Conservation (phyloP, 1,140 invertebrate genomes). For the Brachionus calyciflorus region DNA sequence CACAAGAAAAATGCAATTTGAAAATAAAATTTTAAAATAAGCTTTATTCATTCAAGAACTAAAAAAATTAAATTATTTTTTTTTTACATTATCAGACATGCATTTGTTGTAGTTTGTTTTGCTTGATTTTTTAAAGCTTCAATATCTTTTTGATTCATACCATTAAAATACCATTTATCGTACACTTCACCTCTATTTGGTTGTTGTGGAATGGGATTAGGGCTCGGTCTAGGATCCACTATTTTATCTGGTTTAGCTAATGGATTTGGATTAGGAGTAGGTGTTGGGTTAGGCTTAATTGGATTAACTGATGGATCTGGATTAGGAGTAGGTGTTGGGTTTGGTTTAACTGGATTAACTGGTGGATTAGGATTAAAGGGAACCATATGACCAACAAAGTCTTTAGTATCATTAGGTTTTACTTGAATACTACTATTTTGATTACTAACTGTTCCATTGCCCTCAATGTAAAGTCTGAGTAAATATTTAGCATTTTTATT, state of each 20-base stretch:
- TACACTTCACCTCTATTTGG: slow-evolving; percentile 4
- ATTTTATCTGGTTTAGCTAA: too few relatives aligned
- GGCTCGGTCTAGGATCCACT: background rate
- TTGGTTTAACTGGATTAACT: background rate
- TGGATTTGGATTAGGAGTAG: background rate
- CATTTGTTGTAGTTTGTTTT: background rate
- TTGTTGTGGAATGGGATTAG: background rate
- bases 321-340: background rate
- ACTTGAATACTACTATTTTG: background rate
- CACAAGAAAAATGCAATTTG: too few relatives aligned
- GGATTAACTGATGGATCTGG: background rate
- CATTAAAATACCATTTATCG: slow-evolving; percentile 28
- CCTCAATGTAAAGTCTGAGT: slow-evolving; percentile 23
- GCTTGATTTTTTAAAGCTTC: background rate
- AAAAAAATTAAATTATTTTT: background rate
- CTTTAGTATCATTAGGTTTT: background rate
- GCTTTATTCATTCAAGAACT: too few relatives aligned
- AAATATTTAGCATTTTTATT: background rate
- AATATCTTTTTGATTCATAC: slow-evolving; percentile 36
- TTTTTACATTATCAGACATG: slow-evolving; percentile 3
- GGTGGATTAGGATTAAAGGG: background rate
- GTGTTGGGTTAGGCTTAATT: background rate
- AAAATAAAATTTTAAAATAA: too few relatives aligned
- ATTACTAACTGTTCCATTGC: background rate
- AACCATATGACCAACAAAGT: background rate